Base-by-base conservation (phyloP, 2,888 invertebrate species). In the Parochlus steinenii region DNA sequence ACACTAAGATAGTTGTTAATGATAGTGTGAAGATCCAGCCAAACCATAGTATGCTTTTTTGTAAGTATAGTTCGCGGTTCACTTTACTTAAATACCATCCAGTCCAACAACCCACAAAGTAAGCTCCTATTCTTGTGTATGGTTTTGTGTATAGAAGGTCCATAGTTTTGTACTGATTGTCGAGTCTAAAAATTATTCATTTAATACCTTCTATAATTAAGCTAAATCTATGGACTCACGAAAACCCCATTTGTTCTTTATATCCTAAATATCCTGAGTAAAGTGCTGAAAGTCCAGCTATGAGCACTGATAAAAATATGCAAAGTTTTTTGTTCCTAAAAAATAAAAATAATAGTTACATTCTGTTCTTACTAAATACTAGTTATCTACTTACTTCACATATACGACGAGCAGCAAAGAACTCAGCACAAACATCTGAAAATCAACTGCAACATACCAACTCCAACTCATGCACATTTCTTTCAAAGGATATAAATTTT, bases 71-170 rank as follows among this genome's bases (percentile, higher is more conserved):
- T 41, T 48, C 41, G 33, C 47, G 45, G 30, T 55, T 41, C 27
- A 51, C 35, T 40, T 45, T 46, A 6, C 49, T 45, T 6, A 50
- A 52, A 36, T 33, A 40, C 33, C 58, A 59, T 10, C 57, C 62
- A 3, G 61, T 54, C 25, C 50, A 44, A 11, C 52, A 44, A 28
- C 58, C 58, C 15, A 55, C 41, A 36, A 57, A 44, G 45, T 58
- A 57, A 3, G 56, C 53, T 3, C 56, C 53, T 18, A 56, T 49
- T 40, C 58, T 44, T 18, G 52, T 48, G 54, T 55, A 56, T 7
- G 56, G 55, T 16, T 56, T 47, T 40, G 56, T 53, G 41, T 56
- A 54, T 11, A 65, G 18, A 17, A 39, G 40, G 24, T 39, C 34
- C 4, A 40, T 34, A 7, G 41, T 39, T n/a, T 39, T 31, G 20